Base-by-base conservation (phyloP, 2,797 vertebrate genomes). In the Nothura maculosa region DNA sequence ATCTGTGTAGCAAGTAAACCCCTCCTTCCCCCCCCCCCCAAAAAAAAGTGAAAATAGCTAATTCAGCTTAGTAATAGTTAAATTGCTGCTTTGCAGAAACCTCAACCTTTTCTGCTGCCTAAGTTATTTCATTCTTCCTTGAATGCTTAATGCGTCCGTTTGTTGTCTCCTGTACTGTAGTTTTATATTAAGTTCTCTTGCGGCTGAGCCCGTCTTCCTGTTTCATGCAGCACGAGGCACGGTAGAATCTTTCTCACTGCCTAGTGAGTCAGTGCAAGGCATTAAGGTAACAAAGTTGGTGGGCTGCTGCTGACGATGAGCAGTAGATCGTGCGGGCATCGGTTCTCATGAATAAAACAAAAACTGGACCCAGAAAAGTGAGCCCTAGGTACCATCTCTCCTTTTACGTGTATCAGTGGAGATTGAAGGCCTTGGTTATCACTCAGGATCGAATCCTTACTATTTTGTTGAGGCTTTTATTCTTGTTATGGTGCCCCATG, bases 401-500 rank as follows among this genome's bases (percentile, higher is more conserved):
- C 67, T 87, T 67, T 63, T 36, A 11, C 3, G 12, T 36, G 38
- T 76, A 48, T 12, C 60, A 21, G 20, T 25, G 82, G 50, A 62
- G 68, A 32, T 3, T 17, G 27, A 43, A 86, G n/a, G 21, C 34
- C 10, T 54, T 76, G 47, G 34, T 66, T 55, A 81, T 73, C 58
- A 11, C 63, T 72, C 89, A 74, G 74, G 67, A 87, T 86, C 74
- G 43, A 57, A 64, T 67, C 60, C 61, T 81, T 64, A 77, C 73
- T 77, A 27, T 83, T 93, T 76, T 73, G 52, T 85, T 48, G 81
- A 85, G 69, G 92, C 36, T 94, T 93, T 94, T 85, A 62, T 79
- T 66, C 73, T 91, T 89, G 92, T 93, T 89, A 28, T 52, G 82
- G 63, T 89, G 70, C 85, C 87, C 92, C 87, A 42, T 80, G 91